phyloP scores from a whole-genome alignment of 2,113 vertebrate species.

The Chamaetylas fuelleborni region DNA sequence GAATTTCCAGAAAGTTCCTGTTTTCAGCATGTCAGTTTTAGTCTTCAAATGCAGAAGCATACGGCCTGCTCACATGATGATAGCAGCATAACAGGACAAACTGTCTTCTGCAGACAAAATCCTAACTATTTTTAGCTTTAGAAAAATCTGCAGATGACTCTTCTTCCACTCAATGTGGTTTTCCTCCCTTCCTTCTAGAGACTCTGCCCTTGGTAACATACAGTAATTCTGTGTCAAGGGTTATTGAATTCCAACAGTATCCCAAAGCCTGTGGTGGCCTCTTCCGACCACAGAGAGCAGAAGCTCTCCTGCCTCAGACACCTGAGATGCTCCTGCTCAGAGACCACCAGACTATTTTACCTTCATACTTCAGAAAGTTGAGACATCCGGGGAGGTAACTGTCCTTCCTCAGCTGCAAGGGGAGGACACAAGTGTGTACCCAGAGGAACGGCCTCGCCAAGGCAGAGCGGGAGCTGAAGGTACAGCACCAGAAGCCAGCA shows the following conservation, averaged over 20 bases:
- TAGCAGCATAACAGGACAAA: conserved; percentile 14
- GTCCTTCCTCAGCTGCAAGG: background rate
- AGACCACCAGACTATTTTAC: background rate
- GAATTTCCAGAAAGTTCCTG: conserved; percentile 35
- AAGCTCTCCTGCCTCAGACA: background rate
- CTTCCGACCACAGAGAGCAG: background rate
- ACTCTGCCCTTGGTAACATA: background rate
- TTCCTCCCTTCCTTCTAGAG: background rate
- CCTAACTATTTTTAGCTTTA: conserved; percentile 34
- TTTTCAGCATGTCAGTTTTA: background rate
- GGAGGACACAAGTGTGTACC: accelerated
- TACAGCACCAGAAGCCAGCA: background rate
- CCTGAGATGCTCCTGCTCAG: background rate
- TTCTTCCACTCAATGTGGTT: background rate
- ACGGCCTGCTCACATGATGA: background rate
- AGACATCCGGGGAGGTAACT: background rate
- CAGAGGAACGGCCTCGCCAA: accelerated
- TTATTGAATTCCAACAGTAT: background rate
- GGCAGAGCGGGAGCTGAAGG: background rate
- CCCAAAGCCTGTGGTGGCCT: background rate
- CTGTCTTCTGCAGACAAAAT: conserved; percentile 9
- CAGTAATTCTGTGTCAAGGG: background rate
- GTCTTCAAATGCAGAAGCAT: conserved; percentile 11
- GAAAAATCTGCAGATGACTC: background rate
- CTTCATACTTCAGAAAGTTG: background rate